phyloP scores from a whole-genome alignment of 2,113 vertebrate species.

The Illadopsis cleaveri region DNA sequence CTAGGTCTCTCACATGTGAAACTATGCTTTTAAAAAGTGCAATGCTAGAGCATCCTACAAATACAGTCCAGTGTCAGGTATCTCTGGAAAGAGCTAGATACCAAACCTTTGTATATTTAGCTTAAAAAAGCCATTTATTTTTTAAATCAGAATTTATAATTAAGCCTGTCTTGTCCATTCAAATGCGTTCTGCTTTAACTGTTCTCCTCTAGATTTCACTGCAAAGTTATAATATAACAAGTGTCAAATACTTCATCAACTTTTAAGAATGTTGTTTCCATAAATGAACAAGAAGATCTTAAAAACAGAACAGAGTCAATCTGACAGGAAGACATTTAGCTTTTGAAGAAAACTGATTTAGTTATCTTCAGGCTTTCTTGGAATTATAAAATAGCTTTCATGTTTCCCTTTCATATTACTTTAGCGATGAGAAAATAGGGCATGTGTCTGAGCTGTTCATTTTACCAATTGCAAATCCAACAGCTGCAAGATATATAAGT shows the following conservation, averaged over 20 bases:
- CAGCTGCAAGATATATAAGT: not conserved
- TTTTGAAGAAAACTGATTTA: slow-evolving; percentile 18
- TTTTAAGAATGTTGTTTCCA: slow-evolving; percentile 1
- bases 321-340: slow-evolving; percentile 24
- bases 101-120: not conserved
- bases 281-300: slow-evolving; percentile 5
- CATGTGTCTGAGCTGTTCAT: not conserved
- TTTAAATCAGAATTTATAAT: not conserved
- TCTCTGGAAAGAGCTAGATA: not conserved
- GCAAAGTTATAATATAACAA: not conserved
- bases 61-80: not conserved
- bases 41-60: not conserved
- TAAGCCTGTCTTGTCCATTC: not conserved
- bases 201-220: not conserved
- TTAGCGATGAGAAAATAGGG: slow-evolving; percentile 28
- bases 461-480: not conserved
- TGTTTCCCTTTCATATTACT: slow-evolving; percentile 15
- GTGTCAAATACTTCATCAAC: not conserved
- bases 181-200: not conserved
- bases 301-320: slow-evolving; percentile 22
- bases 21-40: not conserved
- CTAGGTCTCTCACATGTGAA: not conserved
- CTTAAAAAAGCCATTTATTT: not conserved
- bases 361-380: not conserved
- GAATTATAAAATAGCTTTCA: slow-evolving; percentile 37